Evolutionary conservation across 2,888 invertebrate species (phyloP).

Genomic region (Rhorus exstirpatorius): DNA sequence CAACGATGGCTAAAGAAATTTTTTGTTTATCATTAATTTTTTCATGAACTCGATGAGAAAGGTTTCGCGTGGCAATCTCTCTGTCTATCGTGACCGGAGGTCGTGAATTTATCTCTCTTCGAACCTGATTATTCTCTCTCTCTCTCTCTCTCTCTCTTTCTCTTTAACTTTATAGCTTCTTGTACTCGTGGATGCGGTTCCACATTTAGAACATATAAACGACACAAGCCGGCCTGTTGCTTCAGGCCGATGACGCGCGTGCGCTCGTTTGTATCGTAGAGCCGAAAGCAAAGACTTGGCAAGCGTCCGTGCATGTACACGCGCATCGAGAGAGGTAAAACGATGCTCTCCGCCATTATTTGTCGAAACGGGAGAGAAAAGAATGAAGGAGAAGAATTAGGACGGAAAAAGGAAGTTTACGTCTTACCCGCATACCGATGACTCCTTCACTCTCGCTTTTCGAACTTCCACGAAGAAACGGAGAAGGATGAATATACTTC

Average conservation of each 20-base stretch:
- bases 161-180: slow-evolving; percentile 11
- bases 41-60: background rate
- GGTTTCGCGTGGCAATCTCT: background rate
- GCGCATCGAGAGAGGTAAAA: slow-evolving; percentile 50
- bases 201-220: slow-evolving; percentile 67
- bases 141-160: background rate
- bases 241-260: slow-evolving; percentile 56
- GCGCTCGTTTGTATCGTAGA: slow-evolving; percentile 29
- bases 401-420: slow-evolving; percentile 24
- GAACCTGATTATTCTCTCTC: slow-evolving; percentile 36
- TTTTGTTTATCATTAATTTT: slow-evolving; percentile 6
- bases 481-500: slow-evolving; percentile 30
- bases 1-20: slow-evolving; percentile 7
- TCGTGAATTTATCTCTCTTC: slow-evolving; percentile 55
- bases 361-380: slow-evolving; percentile 10
- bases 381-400: slow-evolving; percentile 8
- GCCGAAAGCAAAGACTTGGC: slow-evolving; percentile 21
- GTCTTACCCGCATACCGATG: slow-evolving; percentile 34
- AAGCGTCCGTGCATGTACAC: background rate
- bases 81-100: slow-evolving; percentile 43
- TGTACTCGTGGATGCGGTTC: slow-evolving; percentile 41
- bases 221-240: slow-evolving; percentile 58
- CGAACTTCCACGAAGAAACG: slow-evolving; percentile 24
- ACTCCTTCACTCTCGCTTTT: slow-evolving; percentile 47
- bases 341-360: slow-evolving; percentile 44